These are phyloP conservation scores for Acrobasis suavella DNA, from an alignment of 2,888 invertebrate species.

Conservation along the genomic window DNA sequence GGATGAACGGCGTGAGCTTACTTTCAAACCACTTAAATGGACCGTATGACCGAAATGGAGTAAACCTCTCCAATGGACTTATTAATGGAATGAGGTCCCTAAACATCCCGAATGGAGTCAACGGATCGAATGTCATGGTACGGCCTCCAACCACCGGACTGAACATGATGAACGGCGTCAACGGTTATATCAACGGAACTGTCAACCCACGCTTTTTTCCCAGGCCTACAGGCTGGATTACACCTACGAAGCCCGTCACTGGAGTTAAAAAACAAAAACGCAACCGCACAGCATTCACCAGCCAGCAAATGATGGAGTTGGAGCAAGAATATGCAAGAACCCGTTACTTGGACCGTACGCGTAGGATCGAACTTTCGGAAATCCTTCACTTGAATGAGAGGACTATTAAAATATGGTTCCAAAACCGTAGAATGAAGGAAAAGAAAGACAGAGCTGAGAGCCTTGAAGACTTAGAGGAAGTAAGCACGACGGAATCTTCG, in stretches of 20 bases:
- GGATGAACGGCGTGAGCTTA: not conserved
- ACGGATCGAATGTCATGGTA: not conserved
- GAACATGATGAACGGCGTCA: slow-evolving; percentile 22
- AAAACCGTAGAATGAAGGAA: slow-evolving; percentile 88
- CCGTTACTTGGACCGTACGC: slow-evolving; percentile 87
- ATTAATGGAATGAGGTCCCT: not conserved
- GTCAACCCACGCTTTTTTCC: slow-evolving; percentile 26
- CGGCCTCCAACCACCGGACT: not conserved
- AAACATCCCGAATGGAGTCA: not conserved
- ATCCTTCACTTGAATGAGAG: slow-evolving; percentile 41
- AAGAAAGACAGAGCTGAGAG: slow-evolving; percentile 82
- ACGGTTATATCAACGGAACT: slow-evolving; percentile 42
- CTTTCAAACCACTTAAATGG: not conserved
- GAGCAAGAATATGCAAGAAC: slow-evolving; percentile 88
- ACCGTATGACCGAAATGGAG: not conserved
- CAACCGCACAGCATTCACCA: slow-evolving; percentile 90
- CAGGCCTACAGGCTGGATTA: not conserved
- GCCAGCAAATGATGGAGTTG: slow-evolving; percentile 87
- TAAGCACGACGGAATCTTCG: slow-evolving; percentile 49
- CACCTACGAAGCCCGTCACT: not conserved
- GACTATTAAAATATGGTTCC: slow-evolving; percentile 90
- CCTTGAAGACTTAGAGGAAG: slow-evolving; percentile 52
- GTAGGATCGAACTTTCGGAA: slow-evolving; percentile 84
- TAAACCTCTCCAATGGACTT: not conserved
- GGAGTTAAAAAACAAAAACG: slow-evolving; percentile 79